These are phyloP conservation scores for Garrulus glandarius DNA, from an alignment of 2,797 vertebrate species.

Conservation along the genomic window DNA sequence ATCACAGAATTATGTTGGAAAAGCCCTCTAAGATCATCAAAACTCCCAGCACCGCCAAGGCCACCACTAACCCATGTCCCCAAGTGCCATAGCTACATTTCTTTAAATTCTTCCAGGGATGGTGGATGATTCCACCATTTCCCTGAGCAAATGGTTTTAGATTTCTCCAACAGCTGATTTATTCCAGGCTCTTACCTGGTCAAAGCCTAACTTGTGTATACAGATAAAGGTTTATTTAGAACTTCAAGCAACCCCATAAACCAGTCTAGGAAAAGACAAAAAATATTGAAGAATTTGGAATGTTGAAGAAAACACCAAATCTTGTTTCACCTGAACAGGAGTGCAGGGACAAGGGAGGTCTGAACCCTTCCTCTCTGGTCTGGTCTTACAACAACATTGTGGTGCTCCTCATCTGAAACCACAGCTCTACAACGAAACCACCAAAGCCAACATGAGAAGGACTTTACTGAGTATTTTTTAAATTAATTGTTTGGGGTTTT, in stretches of 20 bases:
- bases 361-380: not conserved
- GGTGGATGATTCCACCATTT: not conserved
- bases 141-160: not conserved
- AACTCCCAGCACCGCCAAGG: not conserved
- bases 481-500: not conserved
- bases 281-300: not conserved
- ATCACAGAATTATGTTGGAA: not conserved
- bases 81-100: not conserved
- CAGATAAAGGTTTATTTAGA: not conserved
- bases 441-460: not conserved
- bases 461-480: not conserved
- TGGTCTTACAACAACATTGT: accelerated
- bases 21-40: not conserved
- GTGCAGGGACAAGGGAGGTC: not conserved
- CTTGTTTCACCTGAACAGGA: not conserved
- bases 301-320: not conserved
- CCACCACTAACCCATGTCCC: not conserved
- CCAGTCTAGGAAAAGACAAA: not conserved
- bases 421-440: not conserved
- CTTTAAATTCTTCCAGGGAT: not conserved
- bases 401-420: not conserved
- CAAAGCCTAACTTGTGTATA: not conserved
- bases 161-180: not conserved
- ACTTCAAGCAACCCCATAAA: not conserved
- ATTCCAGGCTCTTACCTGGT: not conserved